Evolutionary conservation across 2,113 vertebrate species (phyloP), one percentile per base, ranked within the genome.

Genomic region (Corythornis madagascariensis): DNA sequence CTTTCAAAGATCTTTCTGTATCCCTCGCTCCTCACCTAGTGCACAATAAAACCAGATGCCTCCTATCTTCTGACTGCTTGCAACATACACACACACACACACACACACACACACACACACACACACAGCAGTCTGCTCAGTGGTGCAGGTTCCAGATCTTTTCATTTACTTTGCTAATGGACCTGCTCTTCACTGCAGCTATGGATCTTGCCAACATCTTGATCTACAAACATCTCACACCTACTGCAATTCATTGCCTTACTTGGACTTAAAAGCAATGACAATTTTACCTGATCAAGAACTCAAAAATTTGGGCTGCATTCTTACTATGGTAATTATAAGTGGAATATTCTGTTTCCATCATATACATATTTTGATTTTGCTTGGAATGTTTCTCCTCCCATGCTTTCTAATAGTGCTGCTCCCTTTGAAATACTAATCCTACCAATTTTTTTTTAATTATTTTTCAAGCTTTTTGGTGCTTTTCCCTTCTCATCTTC

Each of bases 401-500:
- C 20, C 90, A 48, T 88, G 90, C 72, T 89, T 92, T 95, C 81
- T 92, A 94, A 96, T 94, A 95, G 91, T 61, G 69, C 86, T 95
- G 86, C 79, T 96, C 86, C 93, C 93, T 96, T 95, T 94, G 88
- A 96, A 96, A 92, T 81, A 91, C 38, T 90, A 92, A 92, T 87
- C 93, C 83, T 89, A 78, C 88, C 57, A 31, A 90, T 15, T 76
- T 61, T 88, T 94, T 85, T 25, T 92, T 86, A 22, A 87, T 42
- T 90, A 59, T 78, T 87, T 94, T 96, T 81, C 43, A 86, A 72
- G 79, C 57, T 93, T 64, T 86, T 73, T 76, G 73, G 79, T 71
- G 60, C 50, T 83, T 72, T 86, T 77, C 52, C 35, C 59, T 73
- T 89, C 89, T 92, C 70, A 88, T 89, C 88, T 91, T 90, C 86